Base-by-base conservation (phyloP, 2,797 vertebrate species). In the Propithecus perrieri region DNA sequence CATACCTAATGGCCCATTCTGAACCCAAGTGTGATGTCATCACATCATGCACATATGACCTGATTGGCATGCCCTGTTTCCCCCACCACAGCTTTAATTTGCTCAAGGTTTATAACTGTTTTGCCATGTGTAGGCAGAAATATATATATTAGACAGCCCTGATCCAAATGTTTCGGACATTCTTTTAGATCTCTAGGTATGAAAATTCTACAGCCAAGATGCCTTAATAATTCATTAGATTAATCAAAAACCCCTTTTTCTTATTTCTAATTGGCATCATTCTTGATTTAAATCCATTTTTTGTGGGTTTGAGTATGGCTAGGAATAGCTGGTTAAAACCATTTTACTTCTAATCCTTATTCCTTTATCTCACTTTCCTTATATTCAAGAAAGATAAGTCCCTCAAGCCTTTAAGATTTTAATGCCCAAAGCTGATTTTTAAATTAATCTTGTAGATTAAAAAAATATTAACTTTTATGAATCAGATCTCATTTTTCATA, bases 321-420 rank as follows among this genome's bases (percentile, higher is more conserved):
- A 94, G n/a, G 67, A 81, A 83, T 55, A 57, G 14, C 38, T 78
- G 7, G 48, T 24, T 46, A 81, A 61, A 63, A 50, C 35, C 76
- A 92, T 65, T 53, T 88, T 85, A 63, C 5, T 88, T 71, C 50
- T 94, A 75, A 43, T 78, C 7, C 63, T 53, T 79, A 89, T 76
- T 92, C 35, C 83, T 71, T 88, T 41, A 50, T 86, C 33, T 61
- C 65, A 41, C 5, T 79, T 93, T 94, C 33, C 76, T 90, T 81
- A 38, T 85, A 30, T 87, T 18, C 38, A 8, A 85, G 92, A 78
- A 91, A 46, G 43, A 88, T 94, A 76, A 88, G 55, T 61, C 22
- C 35, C 48, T 74, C 85, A 94, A 67, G 76, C 14, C 28, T 90
- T 93, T 93, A 95, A 95, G 86, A 90, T 92, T 89, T 83, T 93